A percentile compares a stretch with the other conserved stretches of the same genome.
phyloP scores from a whole-genome alignment of 2,888 invertebrate genomes.

The Gymnosoma rotundatum region DNA sequence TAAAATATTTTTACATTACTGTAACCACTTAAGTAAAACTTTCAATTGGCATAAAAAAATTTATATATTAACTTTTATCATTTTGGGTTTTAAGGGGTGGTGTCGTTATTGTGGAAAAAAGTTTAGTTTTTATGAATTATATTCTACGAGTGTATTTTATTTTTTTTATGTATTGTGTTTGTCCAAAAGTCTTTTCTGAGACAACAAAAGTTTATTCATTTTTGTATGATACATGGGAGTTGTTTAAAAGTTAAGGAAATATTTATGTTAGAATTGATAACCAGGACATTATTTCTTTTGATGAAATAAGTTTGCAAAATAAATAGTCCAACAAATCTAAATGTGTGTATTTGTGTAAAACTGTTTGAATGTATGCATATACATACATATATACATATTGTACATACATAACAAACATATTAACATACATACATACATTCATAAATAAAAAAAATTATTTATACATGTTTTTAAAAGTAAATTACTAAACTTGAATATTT shows the following conservation, averaged over 20 bases:
- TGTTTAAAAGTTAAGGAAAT: conserved; percentile 12
- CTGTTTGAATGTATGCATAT: too few species aligned
- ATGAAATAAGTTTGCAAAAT: neutral
- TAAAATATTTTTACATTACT: too few species aligned
- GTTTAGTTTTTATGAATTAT: neutral
- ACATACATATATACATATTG: too few species aligned
- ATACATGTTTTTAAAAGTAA: too few species aligned
- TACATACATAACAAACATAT: too few species aligned
- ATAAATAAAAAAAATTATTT: too few species aligned
- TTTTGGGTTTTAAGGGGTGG: conserved; percentile 6
- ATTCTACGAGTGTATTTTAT: conserved; percentile 17
- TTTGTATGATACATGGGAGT: conserved; percentile 15
- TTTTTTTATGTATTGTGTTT: conserved; percentile 25
- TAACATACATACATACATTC: too few species aligned
- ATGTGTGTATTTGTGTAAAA: too few species aligned
- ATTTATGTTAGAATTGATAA: neutral
- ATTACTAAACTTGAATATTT: too few species aligned
- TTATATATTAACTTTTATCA: conserved; percentile 14
- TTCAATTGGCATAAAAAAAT: too few species aligned
- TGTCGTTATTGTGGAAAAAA: neutral
- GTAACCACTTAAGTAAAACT: too few species aligned
- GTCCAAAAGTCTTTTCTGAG: neutral
- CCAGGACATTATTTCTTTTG: neutral
- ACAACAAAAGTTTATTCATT: neutral
- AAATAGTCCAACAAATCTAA: too few species aligned